Percentiles rank a stretch among this genome's conserved stretches.
phyloP scores from a whole-genome alignment of 2,113 vertebrate genomes.

The Hassar affinis region DNA sequence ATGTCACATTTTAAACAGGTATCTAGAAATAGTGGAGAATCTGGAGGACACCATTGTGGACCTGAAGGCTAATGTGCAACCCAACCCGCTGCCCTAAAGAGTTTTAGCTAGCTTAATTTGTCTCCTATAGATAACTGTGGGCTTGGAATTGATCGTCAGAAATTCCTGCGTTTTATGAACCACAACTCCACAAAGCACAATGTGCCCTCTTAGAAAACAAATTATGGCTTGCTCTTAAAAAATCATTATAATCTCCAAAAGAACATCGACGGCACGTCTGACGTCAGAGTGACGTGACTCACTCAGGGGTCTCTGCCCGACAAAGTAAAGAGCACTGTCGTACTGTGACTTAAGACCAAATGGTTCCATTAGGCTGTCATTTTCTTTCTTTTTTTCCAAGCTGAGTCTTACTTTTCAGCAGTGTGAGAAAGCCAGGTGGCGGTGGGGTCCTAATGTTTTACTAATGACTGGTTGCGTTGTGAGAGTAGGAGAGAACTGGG shows the following conservation, averaged over 20 bases:
- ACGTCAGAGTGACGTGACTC: not conserved
- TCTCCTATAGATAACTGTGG: not conserved
- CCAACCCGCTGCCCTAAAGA: no score
- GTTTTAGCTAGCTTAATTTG: no score
- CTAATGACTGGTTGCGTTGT: conserved; percentile 20
- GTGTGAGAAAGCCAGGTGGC: conserved; percentile 1
- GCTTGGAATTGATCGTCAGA: not conserved
- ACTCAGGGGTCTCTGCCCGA: not conserved
- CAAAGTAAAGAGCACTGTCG: not conserved
- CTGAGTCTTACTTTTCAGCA: conserved; percentile 25
- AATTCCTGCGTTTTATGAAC: not conserved
- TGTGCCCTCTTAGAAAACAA: not conserved
- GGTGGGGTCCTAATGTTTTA: conserved; percentile 8
- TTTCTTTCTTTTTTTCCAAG: not conserved
- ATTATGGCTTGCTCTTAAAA: not conserved
- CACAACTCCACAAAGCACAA: not conserved
- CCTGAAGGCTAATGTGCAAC: no score
- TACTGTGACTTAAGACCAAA: not conserved
- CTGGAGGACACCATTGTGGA: no score
- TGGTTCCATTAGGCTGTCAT: not conserved
- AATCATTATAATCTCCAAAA: not conserved
- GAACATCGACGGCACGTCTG: not conserved
- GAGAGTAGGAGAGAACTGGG: not conserved
- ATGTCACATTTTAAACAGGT: no score
- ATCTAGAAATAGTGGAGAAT: no score